A percentile compares a stretch with the other conserved stretches of the same genome.
Evolutionary conservation across 2,113 vertebrate genomes (phyloP).

Genomic region (Gavialis gangeticus): DNA sequence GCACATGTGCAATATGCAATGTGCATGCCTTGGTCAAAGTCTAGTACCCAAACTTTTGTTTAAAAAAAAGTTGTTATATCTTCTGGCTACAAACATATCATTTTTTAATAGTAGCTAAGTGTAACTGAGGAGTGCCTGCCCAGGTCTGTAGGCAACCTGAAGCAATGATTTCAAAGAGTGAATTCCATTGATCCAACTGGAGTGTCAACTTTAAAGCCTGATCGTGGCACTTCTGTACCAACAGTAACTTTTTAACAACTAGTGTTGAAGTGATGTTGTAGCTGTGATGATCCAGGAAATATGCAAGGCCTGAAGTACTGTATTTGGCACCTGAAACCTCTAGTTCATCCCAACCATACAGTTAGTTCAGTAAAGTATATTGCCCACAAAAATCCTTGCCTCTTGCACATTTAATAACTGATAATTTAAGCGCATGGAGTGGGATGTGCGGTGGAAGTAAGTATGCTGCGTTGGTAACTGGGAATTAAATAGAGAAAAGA

Average conservation of each 20-base stretch:
- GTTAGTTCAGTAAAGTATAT: too few relatives aligned
- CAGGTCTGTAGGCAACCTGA: neutral
- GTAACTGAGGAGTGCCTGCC: neutral
- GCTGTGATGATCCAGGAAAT: too few relatives aligned
- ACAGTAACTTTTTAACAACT: neutral
- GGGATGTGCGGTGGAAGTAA: neutral
- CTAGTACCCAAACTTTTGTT: neutral
- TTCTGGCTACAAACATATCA: neutral
- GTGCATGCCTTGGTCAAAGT: too few relatives aligned
- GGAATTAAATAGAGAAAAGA: constrained; percentile 27
- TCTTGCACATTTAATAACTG: neutral
- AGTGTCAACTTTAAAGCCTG: rapidly evolving
- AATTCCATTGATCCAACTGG: neutral
- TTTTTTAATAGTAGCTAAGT: neutral
- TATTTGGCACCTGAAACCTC: too few relatives aligned
- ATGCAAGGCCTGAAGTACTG: too few relatives aligned
- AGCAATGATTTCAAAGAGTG: neutral
- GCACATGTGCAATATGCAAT: neutral
- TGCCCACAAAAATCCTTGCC: too few relatives aligned
- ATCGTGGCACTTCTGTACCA: neutral
- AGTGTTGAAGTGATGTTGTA: too few relatives aligned
- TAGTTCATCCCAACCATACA: too few relatives aligned
- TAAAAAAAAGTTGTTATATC: neutral
- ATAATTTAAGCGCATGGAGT: neutral
- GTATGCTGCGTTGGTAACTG: neutral